phyloP scores from a whole-genome alignment of 1,140 invertebrate genomes.

The Magallana ariakensis region DNA sequence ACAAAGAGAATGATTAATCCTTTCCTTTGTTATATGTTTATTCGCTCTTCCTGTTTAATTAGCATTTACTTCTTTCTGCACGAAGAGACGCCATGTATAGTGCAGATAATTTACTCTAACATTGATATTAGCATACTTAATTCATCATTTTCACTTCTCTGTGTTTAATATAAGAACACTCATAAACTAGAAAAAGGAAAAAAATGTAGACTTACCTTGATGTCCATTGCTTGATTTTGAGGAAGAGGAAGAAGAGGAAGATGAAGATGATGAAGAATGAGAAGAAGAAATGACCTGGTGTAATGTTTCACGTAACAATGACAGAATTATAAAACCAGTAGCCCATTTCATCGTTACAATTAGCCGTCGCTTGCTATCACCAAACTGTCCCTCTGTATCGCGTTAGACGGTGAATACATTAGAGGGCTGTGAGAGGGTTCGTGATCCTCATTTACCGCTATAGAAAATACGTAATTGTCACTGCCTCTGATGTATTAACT shows the following conservation, averaged over 20 bases:
- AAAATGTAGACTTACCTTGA: background rate
- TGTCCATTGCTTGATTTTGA: background rate
- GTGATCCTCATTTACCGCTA: background rate
- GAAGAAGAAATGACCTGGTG: background rate
- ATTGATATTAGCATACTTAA: background rate
- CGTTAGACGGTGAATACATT: background rate
- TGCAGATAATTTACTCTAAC: background rate
- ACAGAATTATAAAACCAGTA: background rate
- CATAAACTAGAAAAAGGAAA: too few relatives aligned
- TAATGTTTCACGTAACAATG: slow-evolving; percentile 8
- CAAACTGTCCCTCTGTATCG: background rate
- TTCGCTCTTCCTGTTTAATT: background rate
- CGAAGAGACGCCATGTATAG: background rate
- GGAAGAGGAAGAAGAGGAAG: background rate
- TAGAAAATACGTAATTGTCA: slow-evolving; percentile 29
- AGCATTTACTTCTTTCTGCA: background rate
- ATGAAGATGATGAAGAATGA: background rate
- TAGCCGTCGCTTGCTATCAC: background rate
- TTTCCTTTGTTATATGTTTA: too few relatives aligned
- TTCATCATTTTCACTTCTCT: too few relatives aligned
- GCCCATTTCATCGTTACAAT: background rate
- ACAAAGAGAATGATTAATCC: too few relatives aligned
- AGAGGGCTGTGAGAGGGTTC: background rate
- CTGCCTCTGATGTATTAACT: slow-evolving; percentile 22
- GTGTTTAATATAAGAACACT: too few relatives aligned